Base-by-base conservation (phyloP, 1,140 invertebrate species). In the Conus ventricosus region DNA sequence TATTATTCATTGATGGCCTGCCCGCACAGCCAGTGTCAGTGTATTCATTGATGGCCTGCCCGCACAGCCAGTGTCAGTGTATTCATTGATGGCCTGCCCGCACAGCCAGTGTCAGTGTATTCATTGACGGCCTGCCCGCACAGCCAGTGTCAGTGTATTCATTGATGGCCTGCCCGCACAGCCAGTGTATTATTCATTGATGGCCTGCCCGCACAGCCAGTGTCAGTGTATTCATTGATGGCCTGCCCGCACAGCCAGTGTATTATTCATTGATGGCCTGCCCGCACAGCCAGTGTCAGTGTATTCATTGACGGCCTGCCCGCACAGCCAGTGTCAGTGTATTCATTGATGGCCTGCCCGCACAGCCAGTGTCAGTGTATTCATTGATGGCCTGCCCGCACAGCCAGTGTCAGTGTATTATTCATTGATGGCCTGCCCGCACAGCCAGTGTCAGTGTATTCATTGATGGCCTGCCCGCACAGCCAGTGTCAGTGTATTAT, bases 1-100 rank as follows among this genome's bases (percentile, higher is more conserved):
- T 15, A n/a, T n/a, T n/a, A n/a, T 3, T 93, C 91, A 84, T 96
- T 95, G 53, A 96, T 94, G 1, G 96, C 95, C 23, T 87, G 85
- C 20, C 15, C 15, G 17, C 60, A 39, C 39, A 71, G 4, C 63
- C 63, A 71, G 4, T n/a, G 5, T 89, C 91, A 13, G 92, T 92
- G 8, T 90, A 76, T 90, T 93, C 91, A 84, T 96, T 95, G 53
- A 96, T 94, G 1, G 96, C 95, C 23, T 87, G 85, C 20, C 15
- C 15, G 17, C 60, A 39, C 39, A 71, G 4, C 63, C 63, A 71
- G 4, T n/a, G 5, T 89, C 91, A 13, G 92, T 92, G 8, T 90
- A 76, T 90, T 93, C 91, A 84, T 96, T 95, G 53, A 96, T 94
- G 1, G 96, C 95, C 23, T 87, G 85, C 20, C 15, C 15, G 17